phyloP scores from a whole-genome alignment of 2,113 vertebrate genomes.

The Thalassarche chlororhynchos region DNA sequence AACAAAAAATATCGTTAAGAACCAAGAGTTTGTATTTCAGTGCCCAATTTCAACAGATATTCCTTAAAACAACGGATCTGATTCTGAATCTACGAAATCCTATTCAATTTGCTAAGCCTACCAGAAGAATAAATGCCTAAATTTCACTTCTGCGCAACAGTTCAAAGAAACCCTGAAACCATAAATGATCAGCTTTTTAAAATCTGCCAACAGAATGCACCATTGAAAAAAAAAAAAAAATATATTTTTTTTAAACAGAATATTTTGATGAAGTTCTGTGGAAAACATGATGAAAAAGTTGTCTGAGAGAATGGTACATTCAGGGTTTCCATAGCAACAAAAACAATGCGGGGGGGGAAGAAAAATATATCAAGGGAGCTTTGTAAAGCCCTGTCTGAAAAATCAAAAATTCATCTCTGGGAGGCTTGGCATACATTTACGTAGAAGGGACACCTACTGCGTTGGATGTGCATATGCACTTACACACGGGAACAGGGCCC shows the following conservation, averaged over 20 bases:
- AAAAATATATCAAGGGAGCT: background rate
- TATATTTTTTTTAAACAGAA: background rate
- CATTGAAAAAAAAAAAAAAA: too few relatives aligned
- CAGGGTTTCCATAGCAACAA: background rate
- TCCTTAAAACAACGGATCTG: background rate
- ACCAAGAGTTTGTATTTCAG: background rate
- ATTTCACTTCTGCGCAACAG: background rate
- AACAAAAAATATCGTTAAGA: background rate
- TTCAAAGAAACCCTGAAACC: constrained; percentile 8
- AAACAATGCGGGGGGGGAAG: background rate
- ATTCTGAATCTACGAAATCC: background rate
- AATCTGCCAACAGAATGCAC: background rate
- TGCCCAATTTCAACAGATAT: background rate
- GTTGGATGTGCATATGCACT: background rate
- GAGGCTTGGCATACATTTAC: background rate
- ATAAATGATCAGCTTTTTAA: background rate
- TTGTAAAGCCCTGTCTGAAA: background rate
- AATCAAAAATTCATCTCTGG: background rate
- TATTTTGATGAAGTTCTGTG: background rate
- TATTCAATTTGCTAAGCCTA: background rate
- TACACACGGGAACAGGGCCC: background rate
- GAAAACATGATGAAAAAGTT: background rate
- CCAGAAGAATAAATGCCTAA: background rate
- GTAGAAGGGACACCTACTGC: accelerated
- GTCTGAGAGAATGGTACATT: background rate